Evolutionary conservation across 2,113 vertebrate genomes (phyloP), one percentile per base, ranked within the genome.

Genomic region (Psittacara wagleri): DNA sequence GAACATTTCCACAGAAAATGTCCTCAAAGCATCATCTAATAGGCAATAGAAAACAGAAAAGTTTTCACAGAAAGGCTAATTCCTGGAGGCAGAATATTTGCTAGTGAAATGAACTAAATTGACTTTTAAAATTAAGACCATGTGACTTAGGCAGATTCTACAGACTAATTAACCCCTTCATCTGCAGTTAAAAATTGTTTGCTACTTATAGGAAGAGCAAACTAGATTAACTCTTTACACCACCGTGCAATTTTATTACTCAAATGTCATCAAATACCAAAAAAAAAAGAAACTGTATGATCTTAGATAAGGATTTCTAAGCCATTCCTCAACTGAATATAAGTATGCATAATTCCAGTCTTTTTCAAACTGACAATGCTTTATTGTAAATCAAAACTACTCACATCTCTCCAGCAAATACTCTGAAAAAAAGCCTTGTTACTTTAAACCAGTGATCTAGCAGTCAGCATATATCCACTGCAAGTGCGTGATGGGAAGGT

Each of bases 1-100:
- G 73, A 93, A 82, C 52, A 54, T 62, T 93, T 23, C 35, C 59
- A 73, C 4, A 46, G 62, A 96, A 95, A 96, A 81, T 66, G 55
- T 41, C 52, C 49, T 81, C 68, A 84, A 92, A 96, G 25, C 80
- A 86, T 88, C 62, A 46, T 43, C 44, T 96, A 89, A 91, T 27
- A 81, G 85, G 90, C 93, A 83, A 90, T 5, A 79, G 61, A 76
- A 90, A 96, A 73, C 76, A 93, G 83, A 95, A 63, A 10, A 62
- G 44, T 93, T 92, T 94, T 73, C n/a, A 62, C n/a, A 70, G 62
- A 84, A 83, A 84, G 49, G 77, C 69, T 79, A 82, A 94, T 73
- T 95, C 80, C 94, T 94, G 44, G 66, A 78, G 44, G 92, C 74
- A 81, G 91, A 76, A 79, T 94, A 86, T 85, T 94, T 94, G 76